A percentile compares a stretch with the other conserved stretches of the same genome.
Evolutionary conservation across 2,888 invertebrate genomes (phyloP).

Genomic region (Ophioninae sp.): DNA sequence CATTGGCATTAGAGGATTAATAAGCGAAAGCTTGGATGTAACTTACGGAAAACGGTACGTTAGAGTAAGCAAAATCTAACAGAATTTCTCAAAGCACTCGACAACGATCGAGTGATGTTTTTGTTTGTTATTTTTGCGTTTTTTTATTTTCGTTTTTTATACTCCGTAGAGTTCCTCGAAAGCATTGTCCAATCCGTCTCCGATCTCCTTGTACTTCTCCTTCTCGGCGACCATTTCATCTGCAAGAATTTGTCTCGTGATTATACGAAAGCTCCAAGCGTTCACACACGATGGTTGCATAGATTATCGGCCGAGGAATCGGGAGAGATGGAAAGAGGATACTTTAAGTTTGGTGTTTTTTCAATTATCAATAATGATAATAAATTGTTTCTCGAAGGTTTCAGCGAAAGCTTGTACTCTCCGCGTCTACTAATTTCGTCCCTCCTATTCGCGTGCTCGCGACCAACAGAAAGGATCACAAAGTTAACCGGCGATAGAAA

Average conservation of each 20-base stretch:
- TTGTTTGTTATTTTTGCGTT: not conserved
- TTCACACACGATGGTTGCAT: conserved; percentile 34
- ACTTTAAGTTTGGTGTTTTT: too few species aligned
- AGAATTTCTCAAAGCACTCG: conserved; percentile 63
- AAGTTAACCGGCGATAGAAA: not conserved
- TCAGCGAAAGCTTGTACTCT: not conserved
- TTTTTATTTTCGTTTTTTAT: conserved; percentile 66
- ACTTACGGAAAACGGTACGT: conserved; percentile 73
- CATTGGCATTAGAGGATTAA: conserved; percentile 65
- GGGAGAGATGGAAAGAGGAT: not conserved
- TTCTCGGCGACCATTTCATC: conserved; percentile 93
- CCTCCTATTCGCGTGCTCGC: too few species aligned
- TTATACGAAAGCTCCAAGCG: conserved; percentile 49
- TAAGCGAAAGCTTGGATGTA: conserved; percentile 67
- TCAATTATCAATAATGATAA: not conserved
- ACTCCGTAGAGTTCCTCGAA: conserved; percentile 89
- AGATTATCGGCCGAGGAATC: not conserved
- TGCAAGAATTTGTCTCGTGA: conserved; percentile 81
- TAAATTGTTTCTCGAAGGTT: not conserved
- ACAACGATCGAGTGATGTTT: conserved; percentile 29
- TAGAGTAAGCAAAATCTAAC: conserved; percentile 76
- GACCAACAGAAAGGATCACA: not conserved
- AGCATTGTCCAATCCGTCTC: conserved; percentile 95
- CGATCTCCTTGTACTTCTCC: conserved; percentile 96
- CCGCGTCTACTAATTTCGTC: too few species aligned